A percentile compares a stretch with the other conserved stretches of the same genome.
Conservation (phyloP, 30 jellyfish, hydroid and myxozoan genomes). For the Cassiopea xamachana region DNA sequence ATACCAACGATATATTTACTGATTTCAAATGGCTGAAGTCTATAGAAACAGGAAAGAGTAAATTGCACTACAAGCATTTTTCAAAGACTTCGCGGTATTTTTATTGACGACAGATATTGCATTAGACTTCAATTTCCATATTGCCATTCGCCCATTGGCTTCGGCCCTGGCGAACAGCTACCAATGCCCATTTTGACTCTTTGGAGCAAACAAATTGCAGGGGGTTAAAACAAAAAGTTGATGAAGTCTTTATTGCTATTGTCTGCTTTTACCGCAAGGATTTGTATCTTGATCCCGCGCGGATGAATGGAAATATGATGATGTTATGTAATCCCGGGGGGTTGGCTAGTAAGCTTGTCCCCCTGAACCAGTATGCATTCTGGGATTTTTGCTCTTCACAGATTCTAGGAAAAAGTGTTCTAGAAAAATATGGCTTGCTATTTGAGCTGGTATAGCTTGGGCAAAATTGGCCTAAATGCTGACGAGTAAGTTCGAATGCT, state of each 20-base stretch:
- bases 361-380: background rate
- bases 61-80: background rate
- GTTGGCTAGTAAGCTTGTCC: background rate
- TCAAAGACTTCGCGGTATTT: constrained; percentile 15
- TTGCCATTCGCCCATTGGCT: background rate
- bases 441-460: no score
- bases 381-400: no score
- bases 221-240: constrained; percentile 3
- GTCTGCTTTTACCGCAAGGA: background rate
- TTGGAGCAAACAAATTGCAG: background rate
- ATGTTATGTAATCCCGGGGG: background rate
- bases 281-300: background rate
- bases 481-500: no score
- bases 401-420: no score
- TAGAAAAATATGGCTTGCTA: no score
- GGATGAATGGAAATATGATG: background rate
- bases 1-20: background rate
- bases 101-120: constrained; percentile 7
- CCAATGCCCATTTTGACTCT: background rate
- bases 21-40: background rate
- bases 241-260: background rate
- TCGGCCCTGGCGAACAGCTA: background rate
- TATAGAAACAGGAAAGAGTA: background rate
- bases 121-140: no score
- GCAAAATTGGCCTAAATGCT: no score